Conservation (phyloP, 2,797 vertebrate genomes). For the Aselliscus stoliczkanus region DNA sequence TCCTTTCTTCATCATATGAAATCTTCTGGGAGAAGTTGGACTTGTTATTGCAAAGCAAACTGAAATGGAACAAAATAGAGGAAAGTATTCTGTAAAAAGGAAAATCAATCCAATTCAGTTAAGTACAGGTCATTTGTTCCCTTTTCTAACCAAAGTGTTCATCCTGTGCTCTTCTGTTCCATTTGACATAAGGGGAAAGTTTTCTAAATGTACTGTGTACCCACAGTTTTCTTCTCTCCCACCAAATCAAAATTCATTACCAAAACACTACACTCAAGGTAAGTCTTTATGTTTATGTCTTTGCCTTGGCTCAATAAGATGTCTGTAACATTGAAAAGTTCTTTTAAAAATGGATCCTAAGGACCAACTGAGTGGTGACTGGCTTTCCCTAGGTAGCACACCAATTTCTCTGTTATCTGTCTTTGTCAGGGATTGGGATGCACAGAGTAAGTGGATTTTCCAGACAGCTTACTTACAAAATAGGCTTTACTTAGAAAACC, state of each 20-base stretch:
- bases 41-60: neutral
- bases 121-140: conserved; percentile 9
- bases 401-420: neutral
- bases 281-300: conserved; percentile 16
- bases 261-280: neutral
- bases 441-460: conserved; percentile 18
- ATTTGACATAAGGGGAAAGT: conserved; percentile 27
- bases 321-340: conserved; percentile 22
- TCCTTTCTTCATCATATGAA: conserved; percentile 4
- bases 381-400: neutral
- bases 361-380: neutral
- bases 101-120: conserved; percentile 36
- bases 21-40: neutral
- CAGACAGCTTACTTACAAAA: conserved; percentile 3
- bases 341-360: neutral
- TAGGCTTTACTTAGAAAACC: neutral
- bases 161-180: neutral
- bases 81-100: conserved; percentile 11
- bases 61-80: conserved; percentile 51
- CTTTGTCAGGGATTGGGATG: conserved; percentile 3
- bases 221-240: neutral
- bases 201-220: neutral
- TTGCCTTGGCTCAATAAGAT: conserved; percentile 7
- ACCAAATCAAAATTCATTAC: conserved; percentile 53
- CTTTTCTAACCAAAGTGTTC: conserved; percentile 10